Evolutionary conservation across 1,140 invertebrate genomes (phyloP).

Genomic region (Charaxes varanes): DNA sequence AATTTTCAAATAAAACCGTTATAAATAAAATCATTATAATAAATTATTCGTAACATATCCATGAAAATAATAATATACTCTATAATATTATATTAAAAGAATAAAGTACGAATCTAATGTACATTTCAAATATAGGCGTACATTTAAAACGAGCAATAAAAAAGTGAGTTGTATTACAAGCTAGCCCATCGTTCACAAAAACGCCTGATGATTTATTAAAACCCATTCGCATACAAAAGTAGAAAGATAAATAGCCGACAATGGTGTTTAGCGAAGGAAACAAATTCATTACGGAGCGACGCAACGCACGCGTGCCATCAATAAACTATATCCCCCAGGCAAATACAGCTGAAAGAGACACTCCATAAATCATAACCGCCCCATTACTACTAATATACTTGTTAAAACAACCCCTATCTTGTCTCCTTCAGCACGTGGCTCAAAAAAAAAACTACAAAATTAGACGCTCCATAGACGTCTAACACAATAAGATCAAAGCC

Average conservation of each 20-base stretch:
- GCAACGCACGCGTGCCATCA: constrained; percentile 55
- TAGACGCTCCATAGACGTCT: constrained; percentile 44
- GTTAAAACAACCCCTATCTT: constrained; percentile 73
- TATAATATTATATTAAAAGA: too few relatives aligned
- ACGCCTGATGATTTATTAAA: constrained; percentile 15
- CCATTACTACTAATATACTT: constrained; percentile 68
- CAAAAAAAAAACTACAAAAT: constrained; percentile 58
- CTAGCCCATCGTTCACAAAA: background rate
- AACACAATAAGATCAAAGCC: constrained; percentile 30
- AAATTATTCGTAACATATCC: too few relatives aligned
- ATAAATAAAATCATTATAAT: too few relatives aligned
- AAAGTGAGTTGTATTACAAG: too few relatives aligned
- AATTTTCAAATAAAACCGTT: too few relatives aligned
- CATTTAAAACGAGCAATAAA: too few relatives aligned
- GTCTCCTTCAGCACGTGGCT: constrained; percentile 63
- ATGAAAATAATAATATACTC: too few relatives aligned
- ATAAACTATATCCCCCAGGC: constrained; percentile 53
- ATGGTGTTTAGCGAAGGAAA: constrained; percentile 35
- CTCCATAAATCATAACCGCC: constrained; percentile 67
- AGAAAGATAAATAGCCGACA: constrained; percentile 21
- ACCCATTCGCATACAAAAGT: constrained; percentile 11
- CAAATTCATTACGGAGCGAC: constrained; percentile 33
- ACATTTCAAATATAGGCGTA: too few relatives aligned
- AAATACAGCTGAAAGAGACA: constrained; percentile 66
- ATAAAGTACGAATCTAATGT: too few relatives aligned